Conservation (phyloP, 2,888 invertebrate genomes). For the Spodoptera exigua region DNA sequence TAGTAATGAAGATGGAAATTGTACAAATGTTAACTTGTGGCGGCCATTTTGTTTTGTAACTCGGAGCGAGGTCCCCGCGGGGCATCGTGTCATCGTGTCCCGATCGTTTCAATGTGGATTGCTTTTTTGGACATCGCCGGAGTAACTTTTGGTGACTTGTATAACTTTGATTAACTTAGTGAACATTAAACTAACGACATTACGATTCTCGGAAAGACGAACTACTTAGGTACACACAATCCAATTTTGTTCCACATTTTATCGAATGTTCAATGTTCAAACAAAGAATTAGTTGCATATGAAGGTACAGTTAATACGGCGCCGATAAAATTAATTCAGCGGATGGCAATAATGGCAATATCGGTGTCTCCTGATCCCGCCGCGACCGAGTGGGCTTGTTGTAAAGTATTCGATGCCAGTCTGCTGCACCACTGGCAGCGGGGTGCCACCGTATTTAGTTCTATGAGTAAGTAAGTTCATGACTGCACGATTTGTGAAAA, state of each 20-base stretch:
- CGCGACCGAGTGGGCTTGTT: conserved; percentile 44
- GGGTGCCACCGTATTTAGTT: background rate
- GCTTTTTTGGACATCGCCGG: conserved; percentile 6
- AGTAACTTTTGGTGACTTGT: conserved; percentile 8
- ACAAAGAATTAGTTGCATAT: conserved; percentile 29
- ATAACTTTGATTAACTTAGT: no score
- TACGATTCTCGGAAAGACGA: no score
- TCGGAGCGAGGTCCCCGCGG: conserved; percentile 26
- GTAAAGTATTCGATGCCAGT: conserved; percentile 46
- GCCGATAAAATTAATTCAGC: conserved; percentile 54
- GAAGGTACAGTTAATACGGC: conserved; percentile 31
- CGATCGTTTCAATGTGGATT: conserved; percentile 16
- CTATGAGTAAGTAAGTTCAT: no score
- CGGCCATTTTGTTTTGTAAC: conserved; percentile 45
- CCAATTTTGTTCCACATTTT: no score
- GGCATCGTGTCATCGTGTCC: conserved; percentile 2
- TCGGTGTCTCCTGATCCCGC: conserved; percentile 41
- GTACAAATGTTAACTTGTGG: conserved; percentile 50
- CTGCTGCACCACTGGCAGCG: conserved; percentile 18
- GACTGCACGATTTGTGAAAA: no score
- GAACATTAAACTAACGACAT: no score
- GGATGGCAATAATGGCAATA: conserved; percentile 47
- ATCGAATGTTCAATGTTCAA: no score
- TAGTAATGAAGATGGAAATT: conserved; percentile 59
- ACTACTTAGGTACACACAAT: no score